Base-by-base conservation (phyloP, 2,113 vertebrate genomes). In the Semnornis frantzii region DNA sequence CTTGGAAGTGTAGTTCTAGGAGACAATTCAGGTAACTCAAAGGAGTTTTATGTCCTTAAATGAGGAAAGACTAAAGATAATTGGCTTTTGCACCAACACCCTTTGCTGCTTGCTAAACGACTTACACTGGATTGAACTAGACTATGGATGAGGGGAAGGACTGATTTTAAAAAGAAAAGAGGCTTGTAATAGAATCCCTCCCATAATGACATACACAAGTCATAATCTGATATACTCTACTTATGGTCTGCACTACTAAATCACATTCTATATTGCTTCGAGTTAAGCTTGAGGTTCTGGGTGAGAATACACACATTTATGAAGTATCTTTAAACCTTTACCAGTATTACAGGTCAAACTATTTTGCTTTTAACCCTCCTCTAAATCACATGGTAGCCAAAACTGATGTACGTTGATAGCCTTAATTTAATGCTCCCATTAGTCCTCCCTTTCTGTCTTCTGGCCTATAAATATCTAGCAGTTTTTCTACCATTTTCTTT, bases 101-200 rank as follows among this genome's bases (percentile, higher is more conserved):
- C 58, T 88, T 88, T 71, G 39, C 68, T 73, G 74, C 52, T 82
- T 77, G 65, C 70, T 92, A 16, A 5, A 90, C 81, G 83, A 55
- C n/a, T 93, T 85, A 80, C 75, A 60, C 50, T 60, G 74, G 60
- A 83, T 52, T 75, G 57, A 85, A 77, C 15, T 50, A 55, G 48
- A 48, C 73, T 72, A 27, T 0, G 2, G 2, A 65, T 82, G 83
- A 85, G 23, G 55, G 33, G 54, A 60, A 94, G 14, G 62, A 81
- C 34, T 75, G 85, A 87, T 91, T 89, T 94, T 92, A 87, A 60
- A 50, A 57, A 63, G 63, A 58, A 85, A 60, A 93, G 87, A 80
- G 54, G 65, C 65, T 94, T 85, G 52, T 54, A 78, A 91, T 1
- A 82, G 85, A 93, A 91, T 60, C 25, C 20, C 12, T 89, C 42